Base-by-base conservation (phyloP, 2,797 vertebrate species). In the Chelmon rostratus region DNA sequence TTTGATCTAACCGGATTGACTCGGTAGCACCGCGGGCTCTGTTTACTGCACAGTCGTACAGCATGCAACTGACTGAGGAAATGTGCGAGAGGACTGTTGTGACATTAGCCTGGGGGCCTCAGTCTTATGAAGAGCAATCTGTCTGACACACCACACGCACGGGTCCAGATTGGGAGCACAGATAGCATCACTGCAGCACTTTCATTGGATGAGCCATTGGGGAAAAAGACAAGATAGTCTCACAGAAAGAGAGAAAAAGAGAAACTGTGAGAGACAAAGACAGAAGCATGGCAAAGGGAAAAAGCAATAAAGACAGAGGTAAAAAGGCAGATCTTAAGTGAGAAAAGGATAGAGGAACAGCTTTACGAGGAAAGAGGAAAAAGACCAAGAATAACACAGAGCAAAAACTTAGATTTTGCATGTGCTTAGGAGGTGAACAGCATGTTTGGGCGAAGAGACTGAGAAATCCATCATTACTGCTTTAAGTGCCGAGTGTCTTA, bases 111-210 rank as follows among this genome's bases (percentile, higher is more conserved):
- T 47, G 67, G 71, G 88, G 92, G 84, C 54, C 63, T 88, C 73
- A 75, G 91, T 92, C 89, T 91, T 92, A 92, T 92, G 88, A 90
- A 91, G 66, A 90, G 91, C 85, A 93, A 86, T 90, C 90, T 92
- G 89, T 91, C 89, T 90, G 88, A 83, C 70, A 67, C 71, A 63
- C 72, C 76, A 84, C 83, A 80, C 70, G 68, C 70, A 72, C 8
- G 2, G 23, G 79, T 82, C 84, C 86, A 88, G 79, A 87, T 58
- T 71, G 53, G 62, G 46, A 84, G 76, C 67, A 59, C 73, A 86
- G 91, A 93, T 90, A 92, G 67, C 86, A 92, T 92, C 88, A 79
- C 81, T 85, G 82, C 80, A 88, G 87, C 85, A 86, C 82, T 87
- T 89, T 90, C 84, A 90, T 84, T 90, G 81, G 78, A 91, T 83